Evolutionary conservation across 2,888 invertebrate species (phyloP), one percentile per base, ranked within the genome.

Genomic region (Fabriciana adippe): DNA sequence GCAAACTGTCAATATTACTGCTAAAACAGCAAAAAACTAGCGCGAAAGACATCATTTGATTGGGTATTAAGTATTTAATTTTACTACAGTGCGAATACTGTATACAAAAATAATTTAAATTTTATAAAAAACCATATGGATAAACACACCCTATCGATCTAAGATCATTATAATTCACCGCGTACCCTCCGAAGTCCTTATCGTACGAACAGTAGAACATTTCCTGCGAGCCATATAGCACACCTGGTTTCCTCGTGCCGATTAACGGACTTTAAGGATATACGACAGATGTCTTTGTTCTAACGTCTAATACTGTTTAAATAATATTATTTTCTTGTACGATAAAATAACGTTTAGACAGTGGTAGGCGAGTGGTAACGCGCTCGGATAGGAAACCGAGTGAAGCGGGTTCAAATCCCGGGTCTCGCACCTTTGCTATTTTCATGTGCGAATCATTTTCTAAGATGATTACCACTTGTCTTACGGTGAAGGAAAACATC

Each of bases 231-330:
- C 73, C 73, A 72, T 76, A 76, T 72, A 70, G 59, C 69, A 61
- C 77, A 78, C 76, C 78, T 78, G 78, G 76, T 59, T 61, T 65
- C 72, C 65, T 67, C 64, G 71, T 67, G 64, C 76, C 75, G 15
- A 50, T 18, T 50, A 61, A 55, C 60, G 66, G 66, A 60, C 48
- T 66, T 55, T 53, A 61, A 55, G 48, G 60, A 41, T 50, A 18
- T 47, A 35, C 15, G 56, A 61, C 68, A 65, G 70, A 66, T 66
- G 68, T 41, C 47, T 55, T 68, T 56, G 26, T 65, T 48, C 4
- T 16, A 53, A 61, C 41, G 35, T 53, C n/a, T 53, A 45, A 51
- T 15, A 41, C 2, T 41, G 8, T 8, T 41, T 3, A 41, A 13
- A n/a, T n/a, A 31, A 31, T 54, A 31, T 31, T 53, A 21, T 53